Evolutionary conservation across 2,113 vertebrate genomes (phyloP).

Genomic region (Elgaria multicarinata): DNA sequence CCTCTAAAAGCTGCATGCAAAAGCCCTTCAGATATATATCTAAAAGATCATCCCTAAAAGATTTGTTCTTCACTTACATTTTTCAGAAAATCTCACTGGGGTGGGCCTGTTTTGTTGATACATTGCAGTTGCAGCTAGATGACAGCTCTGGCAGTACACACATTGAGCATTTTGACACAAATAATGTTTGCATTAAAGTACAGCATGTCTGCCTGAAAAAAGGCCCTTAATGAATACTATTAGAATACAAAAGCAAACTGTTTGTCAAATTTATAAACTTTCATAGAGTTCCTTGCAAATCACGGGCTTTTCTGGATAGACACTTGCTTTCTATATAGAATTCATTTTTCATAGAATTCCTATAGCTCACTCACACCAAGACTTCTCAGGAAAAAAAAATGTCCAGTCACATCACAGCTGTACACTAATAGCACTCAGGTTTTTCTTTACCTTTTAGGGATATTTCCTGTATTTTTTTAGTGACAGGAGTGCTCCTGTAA

Average conservation of each 20-base stretch:
- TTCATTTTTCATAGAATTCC: neutral
- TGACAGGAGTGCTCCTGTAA: neutral
- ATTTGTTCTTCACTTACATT: neutral
- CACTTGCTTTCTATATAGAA: conserved; percentile 5
- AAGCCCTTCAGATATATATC: neutral
- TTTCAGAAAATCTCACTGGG: neutral
- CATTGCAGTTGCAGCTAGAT: neutral
- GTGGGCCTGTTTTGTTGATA: neutral
- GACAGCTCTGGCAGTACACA: neutral
- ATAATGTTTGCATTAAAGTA: neutral
- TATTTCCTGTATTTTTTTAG: neutral
- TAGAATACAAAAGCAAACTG: conserved; percentile 3
- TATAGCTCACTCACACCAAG: neutral
- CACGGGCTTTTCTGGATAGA: neutral
- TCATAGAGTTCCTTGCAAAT: neutral
- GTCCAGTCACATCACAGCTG: neutral
- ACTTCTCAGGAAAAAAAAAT: neutral
- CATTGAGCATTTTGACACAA: conserved; percentile 3
- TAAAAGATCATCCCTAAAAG: neutral
- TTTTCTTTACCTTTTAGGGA: neutral
- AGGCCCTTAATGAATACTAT: neutral
- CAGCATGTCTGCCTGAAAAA: neutral
- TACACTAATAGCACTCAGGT: neutral
- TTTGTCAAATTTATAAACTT: conserved; percentile 16
- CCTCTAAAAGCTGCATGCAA: neutral